Evolutionary conservation across 2,797 vertebrate species (phyloP), one percentile per base, ranked within the genome.

Genomic region (Gallirallus australis): DNA sequence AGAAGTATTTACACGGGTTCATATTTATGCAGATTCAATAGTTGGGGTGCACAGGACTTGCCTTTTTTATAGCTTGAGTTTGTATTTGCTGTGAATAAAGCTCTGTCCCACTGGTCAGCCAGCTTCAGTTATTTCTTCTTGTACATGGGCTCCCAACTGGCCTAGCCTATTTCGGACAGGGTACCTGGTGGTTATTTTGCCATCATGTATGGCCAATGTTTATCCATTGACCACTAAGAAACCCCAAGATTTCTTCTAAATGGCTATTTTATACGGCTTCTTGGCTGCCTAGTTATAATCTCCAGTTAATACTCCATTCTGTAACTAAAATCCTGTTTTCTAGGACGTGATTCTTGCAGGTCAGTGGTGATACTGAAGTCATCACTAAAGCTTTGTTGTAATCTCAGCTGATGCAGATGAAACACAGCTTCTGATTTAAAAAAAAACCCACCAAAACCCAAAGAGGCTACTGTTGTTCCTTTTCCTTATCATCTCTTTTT

Each of bases 291-390:
- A 9, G 61, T 33, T 77, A 24, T 73, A 35, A 61, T 48, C 73
- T 37, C 35, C 57, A 93, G 59, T 69, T 91, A 94, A 82, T 89
- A 24, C 28, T 82, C 18, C 27, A 39, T 60, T 93, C 78, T 76
- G 24, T 61, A 59, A 69, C 59, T 52, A 25, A 89, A 90, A 52
- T 71, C n/a, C 40, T 76, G 0, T 81, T 79, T 42, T 54, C 42
- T 59, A 24, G 33, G n/a, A 25, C 69, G 25, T 19, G 57, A 65
- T 93, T 81, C 52, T 88, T 59, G 57, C 17, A 17, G 60, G 31
- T 83, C 48, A 47, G 28, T 53, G 37, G 28, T n/a, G 54, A 20
- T 83, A 23, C 23, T 78, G 61, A 86, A 86, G 65, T 61, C 5
- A 54, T 78, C 77, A 17, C 39, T 86, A 45, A 81, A 78, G 45